Evolutionary conservation across 2,888 invertebrate species (phyloP).

Genomic region (Uropetala carovei): DNA sequence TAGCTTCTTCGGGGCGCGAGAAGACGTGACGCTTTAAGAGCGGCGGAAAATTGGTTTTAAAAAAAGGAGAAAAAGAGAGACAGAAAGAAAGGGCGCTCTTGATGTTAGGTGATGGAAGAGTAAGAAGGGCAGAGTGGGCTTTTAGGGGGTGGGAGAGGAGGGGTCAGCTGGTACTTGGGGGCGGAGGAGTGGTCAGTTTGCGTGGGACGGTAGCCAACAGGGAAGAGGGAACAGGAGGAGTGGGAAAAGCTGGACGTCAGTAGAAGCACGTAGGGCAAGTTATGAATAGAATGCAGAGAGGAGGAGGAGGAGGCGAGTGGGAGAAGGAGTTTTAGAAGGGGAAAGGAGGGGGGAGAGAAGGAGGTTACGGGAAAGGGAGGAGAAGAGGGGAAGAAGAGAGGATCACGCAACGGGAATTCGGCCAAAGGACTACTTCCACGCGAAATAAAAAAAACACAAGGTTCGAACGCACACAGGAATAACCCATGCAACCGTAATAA

Average conservation of each 20-base stretch:
- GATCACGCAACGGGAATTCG: slow-evolving; percentile 26
- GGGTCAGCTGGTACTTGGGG: slow-evolving; percentile 13
- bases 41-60: slow-evolving; percentile 4
- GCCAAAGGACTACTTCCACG: slow-evolving; percentile 16
- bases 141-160: not conserved
- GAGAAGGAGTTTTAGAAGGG: not conserved
- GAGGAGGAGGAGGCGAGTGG: not conserved
- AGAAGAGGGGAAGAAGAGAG: not conserved
- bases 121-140: not conserved
- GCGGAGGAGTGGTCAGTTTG: not conserved
- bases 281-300: slow-evolving; percentile 53
- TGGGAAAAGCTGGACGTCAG: not conserved
- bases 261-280: slow-evolving; percentile 14
- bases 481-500: not conserved
- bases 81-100: not conserved
- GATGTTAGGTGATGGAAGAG: not conserved
- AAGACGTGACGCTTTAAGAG: slow-evolving; percentile 19
- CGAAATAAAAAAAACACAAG: not conserved
- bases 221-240: not conserved
- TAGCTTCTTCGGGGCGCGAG: not conserved
- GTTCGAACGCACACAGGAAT: not conserved
- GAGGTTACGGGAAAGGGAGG: too few relatives aligned
- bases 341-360: not conserved
- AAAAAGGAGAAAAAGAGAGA: not conserved
- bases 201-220: not conserved